Evolutionary conservation across 2,113 vertebrate species (phyloP).

Genomic region (Aplodontia rufa): DNA sequence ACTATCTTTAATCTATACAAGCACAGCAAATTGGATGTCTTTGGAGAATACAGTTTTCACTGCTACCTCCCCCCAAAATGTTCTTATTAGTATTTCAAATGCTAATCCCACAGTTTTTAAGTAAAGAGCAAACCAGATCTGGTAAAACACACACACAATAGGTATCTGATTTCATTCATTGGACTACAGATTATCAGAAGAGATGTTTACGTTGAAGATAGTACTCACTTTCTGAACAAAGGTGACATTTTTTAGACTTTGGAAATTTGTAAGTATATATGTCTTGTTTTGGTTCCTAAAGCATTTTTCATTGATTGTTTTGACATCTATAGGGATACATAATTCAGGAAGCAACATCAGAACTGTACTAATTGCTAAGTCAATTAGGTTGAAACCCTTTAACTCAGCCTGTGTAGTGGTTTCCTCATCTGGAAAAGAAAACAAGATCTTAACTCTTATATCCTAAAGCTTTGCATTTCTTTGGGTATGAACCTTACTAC

Average conservation of each 20-base stretch:
- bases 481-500: neutral
- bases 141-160: neutral
- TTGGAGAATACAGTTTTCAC: neutral
- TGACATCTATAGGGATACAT: neutral
- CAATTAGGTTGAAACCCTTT: neutral
- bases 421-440: neutral
- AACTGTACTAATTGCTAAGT: neutral
- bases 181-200: neutral
- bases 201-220: neutral
- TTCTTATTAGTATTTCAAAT: neutral
- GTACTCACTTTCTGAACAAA: neutral
- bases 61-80: neutral
- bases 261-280: neutral
- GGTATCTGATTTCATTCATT: neutral
- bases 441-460: neutral
- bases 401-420: neutral
- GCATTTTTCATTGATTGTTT: neutral
- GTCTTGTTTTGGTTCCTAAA: neutral
- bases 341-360: neutral
- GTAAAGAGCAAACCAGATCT: neutral
- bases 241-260: neutral
- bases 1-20: neutral
- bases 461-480: neutral
- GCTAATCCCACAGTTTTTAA: neutral
- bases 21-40: neutral